Conservation (phyloP, 1,140 invertebrate genomes). For the Euura lappo region DNA sequence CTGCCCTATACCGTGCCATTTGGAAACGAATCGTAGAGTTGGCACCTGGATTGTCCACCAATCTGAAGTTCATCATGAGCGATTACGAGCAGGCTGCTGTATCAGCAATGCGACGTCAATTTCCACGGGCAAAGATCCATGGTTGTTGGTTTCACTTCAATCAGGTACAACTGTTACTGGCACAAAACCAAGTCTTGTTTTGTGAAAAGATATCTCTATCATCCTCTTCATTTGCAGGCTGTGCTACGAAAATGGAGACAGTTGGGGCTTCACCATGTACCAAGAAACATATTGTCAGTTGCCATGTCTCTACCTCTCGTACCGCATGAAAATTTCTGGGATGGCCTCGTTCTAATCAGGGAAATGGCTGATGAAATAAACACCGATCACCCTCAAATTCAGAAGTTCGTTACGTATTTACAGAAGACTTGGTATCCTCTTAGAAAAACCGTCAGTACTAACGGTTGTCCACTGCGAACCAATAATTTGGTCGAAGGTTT, state of each 20-base stretch:
- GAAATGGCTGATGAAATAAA: background rate
- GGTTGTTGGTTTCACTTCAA: slow-evolving; percentile 18
- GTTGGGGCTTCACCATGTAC: slow-evolving; percentile 9
- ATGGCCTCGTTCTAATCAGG: slow-evolving; percentile 3
- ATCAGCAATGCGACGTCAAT: background rate
- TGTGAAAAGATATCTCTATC: background rate
- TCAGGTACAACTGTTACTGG: slow-evolving; percentile 4
- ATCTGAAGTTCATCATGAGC: background rate
- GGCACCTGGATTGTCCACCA: background rate
- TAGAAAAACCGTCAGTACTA: slow-evolving; percentile 4
- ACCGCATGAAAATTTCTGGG: slow-evolving; percentile 5
- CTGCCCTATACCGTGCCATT: slow-evolving; percentile 10
- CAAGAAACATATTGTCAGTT: slow-evolving; percentile 13
- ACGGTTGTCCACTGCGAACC: too few relatives aligned
- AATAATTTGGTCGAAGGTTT: too few relatives aligned
- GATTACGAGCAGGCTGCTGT: slow-evolving; percentile 9
- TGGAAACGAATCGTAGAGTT: background rate
- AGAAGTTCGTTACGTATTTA: slow-evolving; percentile 14
- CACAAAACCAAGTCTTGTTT: background rate
- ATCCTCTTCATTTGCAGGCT: background rate
- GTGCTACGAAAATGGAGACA: background rate
- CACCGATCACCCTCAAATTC: background rate
- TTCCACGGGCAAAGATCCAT: background rate
- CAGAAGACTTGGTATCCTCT: slow-evolving; percentile 6
- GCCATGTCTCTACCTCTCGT: slow-evolving; percentile 11